Evolutionary conservation across 2,888 invertebrate genomes (phyloP), one percentile per base, ranked within the genome.

Genomic region (Enchytraeus crypticus): DNA sequence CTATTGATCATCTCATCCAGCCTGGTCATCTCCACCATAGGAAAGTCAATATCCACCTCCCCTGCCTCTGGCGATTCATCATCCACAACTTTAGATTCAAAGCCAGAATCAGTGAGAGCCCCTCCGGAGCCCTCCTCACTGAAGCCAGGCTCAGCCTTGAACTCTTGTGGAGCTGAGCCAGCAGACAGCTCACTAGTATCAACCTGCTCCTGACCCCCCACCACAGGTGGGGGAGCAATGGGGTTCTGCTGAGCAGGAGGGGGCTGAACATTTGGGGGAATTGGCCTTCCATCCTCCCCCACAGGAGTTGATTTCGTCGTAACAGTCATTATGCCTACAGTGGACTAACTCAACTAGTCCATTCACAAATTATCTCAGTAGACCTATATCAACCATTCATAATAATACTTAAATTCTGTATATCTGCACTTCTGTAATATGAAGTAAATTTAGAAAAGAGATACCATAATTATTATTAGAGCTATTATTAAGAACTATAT

Each of bases 1-100:
- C 89, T 88, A 72, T 92, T 92, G 77, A 96, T 92, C 85, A 95
- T 95, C 79, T 93, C 93, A 82, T 95, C 93, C 72, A 96, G 83
- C 71, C 88, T 86, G 70, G 87, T 86, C 77, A 96, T 82, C 80
- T 92, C 91, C 55, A 86, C 85, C 74, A 87, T 84, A 66, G 95
- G 95, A 84, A 95, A 96, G 68, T 85, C 85, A 18, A 75, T 72
- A 61, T 76, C 77, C 71, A 77, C 67, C 43, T 72, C 73, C 21
- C 29, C 43, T 34, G 34, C 53, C 27, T 32, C 23, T 33, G 30
- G 30, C 26, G 21, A 21, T n/a, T n/a, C n/a, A n/a, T n/a, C n/a
- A n/a, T n/a, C n/a, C n/a, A n/a, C n/a, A n/a, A n/a, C n/a, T n/a
- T n/a, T n/a, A n/a, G n/a, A n/a, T n/a, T n/a, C n/a, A n/a, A n/a